Percentiles rank a stretch among this genome's conserved stretches.
Conservation (phyloP, 2,113 vertebrate genomes). For the Panthera uncia region DNA sequence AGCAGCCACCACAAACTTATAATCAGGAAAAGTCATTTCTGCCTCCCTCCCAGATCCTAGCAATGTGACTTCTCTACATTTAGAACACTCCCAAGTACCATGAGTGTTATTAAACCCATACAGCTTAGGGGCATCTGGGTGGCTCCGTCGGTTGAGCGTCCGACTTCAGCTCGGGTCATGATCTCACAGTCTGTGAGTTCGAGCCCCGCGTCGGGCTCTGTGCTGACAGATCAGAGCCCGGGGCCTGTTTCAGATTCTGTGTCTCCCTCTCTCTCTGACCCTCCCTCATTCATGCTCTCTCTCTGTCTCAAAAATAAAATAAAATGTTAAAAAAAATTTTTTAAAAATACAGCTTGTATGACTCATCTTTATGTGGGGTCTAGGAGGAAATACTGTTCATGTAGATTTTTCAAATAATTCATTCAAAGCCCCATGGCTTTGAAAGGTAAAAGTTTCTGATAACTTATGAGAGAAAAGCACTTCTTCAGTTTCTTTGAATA, state of each 20-base stretch:
- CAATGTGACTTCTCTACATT: conserved; percentile 43
- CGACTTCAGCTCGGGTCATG: too few relatives aligned
- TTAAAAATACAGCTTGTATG: not conserved
- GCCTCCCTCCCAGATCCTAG: not conserved
- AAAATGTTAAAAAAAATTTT: too few relatives aligned
- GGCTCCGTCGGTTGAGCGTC: too few relatives aligned
- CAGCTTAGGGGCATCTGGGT: not conserved
- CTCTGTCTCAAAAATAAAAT: too few relatives aligned
- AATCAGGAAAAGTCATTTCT: conserved; percentile 40
- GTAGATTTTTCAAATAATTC: not conserved
- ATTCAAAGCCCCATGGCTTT: not conserved
- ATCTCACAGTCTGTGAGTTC: too few relatives aligned
- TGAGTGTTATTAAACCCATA: not conserved
- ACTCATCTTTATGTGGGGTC: not conserved
- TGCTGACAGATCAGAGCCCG: too few relatives aligned
- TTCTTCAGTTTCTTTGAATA: conserved; percentile 49
- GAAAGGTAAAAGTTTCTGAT: conserved; percentile 33
- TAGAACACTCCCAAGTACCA: conserved; percentile 21
- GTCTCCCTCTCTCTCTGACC: too few relatives aligned
- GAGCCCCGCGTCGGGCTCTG: too few relatives aligned
- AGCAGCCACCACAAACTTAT: not conserved
- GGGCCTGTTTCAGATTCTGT: too few relatives aligned
- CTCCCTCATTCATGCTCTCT: too few relatives aligned
- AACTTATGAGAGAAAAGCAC: not conserved
- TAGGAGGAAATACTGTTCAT: conserved; percentile 38